Percentiles rank a stretch among this genome's conserved stretches.
phyloP scores from a whole-genome alignment of 2,113 vertebrate genomes.

The Petrocephalus microphthalmus region DNA sequence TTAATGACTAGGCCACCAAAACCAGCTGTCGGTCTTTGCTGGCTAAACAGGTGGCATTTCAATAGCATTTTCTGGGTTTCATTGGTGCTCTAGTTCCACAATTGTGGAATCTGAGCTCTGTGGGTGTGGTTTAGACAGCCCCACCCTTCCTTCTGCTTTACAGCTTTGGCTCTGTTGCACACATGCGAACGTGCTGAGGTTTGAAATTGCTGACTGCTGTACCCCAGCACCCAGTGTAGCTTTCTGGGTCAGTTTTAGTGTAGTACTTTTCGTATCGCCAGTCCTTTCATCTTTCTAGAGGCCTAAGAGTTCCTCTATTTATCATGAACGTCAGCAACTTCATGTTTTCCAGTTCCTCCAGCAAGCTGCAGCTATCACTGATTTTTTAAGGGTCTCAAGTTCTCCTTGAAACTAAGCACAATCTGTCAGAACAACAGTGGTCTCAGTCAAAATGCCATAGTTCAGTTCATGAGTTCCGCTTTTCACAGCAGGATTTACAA shows the following conservation, averaged over 20 bases:
- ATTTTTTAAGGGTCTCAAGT: neutral
- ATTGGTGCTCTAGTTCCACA: neutral
- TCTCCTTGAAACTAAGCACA: neutral
- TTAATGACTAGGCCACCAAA: neutral
- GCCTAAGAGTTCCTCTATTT: neutral
- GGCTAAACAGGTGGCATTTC: neutral
- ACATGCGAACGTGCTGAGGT: neutral
- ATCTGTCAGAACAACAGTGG: neutral
- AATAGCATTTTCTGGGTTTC: neutral
- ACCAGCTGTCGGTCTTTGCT: neutral
- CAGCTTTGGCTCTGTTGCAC: neutral
- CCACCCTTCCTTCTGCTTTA: neutral
- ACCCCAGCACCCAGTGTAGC: neutral
- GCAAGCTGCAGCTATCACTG: neutral
- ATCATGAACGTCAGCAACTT: neutral
- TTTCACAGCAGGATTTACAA: neutral
- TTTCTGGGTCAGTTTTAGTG: neutral
- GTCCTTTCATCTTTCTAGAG: neutral
- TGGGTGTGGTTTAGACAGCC: neutral
- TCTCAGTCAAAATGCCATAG: neutral
- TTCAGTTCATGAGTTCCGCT: neutral
- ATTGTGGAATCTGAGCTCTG: neutral
- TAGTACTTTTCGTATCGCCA: neutral
- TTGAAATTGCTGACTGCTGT: neutral
- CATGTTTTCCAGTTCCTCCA: neutral